A percentile compares a stretch with the other conserved stretches of the same genome.
phyloP scores from a whole-genome alignment of 2,888 invertebrate species.

The Parelbella ahira region DNA sequence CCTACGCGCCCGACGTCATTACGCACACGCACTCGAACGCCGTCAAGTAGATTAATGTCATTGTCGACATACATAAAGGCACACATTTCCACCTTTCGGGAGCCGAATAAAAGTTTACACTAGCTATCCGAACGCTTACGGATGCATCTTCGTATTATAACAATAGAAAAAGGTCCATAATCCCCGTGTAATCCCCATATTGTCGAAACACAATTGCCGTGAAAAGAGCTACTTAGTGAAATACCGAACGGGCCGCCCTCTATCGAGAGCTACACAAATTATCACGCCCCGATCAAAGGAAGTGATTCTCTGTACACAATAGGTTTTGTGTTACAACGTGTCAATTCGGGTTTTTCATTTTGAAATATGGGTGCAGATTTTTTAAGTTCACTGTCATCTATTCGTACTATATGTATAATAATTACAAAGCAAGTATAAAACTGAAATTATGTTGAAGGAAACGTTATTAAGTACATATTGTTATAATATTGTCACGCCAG shows the following conservation, averaged over 20 bases:
- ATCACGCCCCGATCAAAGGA: conserved; percentile 70
- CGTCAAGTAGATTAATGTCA: conserved; percentile 28
- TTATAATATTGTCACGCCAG: too few relatives aligned
- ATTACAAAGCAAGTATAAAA: not conserved
- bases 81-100: conserved; percentile 39
- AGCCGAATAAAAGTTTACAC: conserved; percentile 45
- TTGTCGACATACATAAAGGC: conserved; percentile 22
- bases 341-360: conserved; percentile 30
- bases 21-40: not conserved
- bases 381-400: too few relatives aligned
- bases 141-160: conserved; percentile 43
- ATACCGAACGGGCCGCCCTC: conserved; percentile 43
- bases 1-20: too few relatives aligned
- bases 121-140: conserved; percentile 33
- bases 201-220: conserved; percentile 70
- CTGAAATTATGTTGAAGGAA: too few relatives aligned
- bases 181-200: conserved; percentile 61
- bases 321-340: conserved; percentile 58
- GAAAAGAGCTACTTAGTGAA: conserved; percentile 67
- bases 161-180: conserved; percentile 53
- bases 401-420: not conserved
- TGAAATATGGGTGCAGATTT: conserved; percentile 20
- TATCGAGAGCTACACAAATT: conserved; percentile 45
- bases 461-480: too few relatives aligned
- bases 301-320: conserved; percentile 48